Percentiles rank a stretch among this genome's conserved stretches.
Evolutionary conservation across 2,888 invertebrate genomes (phyloP).

Genomic region (Thera britannica): DNA sequence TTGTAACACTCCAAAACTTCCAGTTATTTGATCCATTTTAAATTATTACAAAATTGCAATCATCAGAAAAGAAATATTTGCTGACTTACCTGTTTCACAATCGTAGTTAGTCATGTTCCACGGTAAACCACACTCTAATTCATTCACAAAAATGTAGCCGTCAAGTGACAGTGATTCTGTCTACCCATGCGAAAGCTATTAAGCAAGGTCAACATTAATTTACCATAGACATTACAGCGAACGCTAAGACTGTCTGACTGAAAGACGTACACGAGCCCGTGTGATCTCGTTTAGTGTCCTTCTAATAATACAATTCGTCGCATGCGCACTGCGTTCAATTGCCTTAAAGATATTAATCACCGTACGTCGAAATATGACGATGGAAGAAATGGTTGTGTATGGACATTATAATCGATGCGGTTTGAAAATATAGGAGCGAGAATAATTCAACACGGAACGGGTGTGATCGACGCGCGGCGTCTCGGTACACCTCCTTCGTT

Average conservation of each 20-base stretch:
- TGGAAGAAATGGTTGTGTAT: conserved; percentile 48
- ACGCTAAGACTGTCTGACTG: conserved; percentile 45
- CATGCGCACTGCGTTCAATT: conserved; percentile 78
- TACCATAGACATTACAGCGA: conserved; percentile 50
- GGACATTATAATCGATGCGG: conserved; percentile 62
- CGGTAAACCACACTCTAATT: conserved; percentile 35
- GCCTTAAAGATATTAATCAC: conserved; percentile 77
- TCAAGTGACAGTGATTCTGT: conserved; percentile 34
- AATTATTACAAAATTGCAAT: too few relatives aligned
- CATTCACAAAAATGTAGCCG: conserved; percentile 42
- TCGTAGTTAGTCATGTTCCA: conserved; percentile 52
- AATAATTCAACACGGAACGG: conserved; percentile 66
- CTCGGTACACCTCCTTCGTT: conserved; percentile 8
- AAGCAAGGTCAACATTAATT: conserved; percentile 47
- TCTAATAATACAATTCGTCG: conserved; percentile 74
- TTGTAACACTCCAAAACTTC: too few relatives aligned
- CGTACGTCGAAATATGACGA: conserved; percentile 59
- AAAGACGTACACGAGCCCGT: conserved; percentile 55
- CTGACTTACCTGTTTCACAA: conserved; percentile 54
- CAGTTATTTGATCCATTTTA: too few relatives aligned
- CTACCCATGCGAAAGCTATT: conserved; percentile 38
- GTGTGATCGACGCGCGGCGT: conserved; percentile 43
- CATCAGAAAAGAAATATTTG: background rate
- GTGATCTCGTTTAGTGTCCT: conserved; percentile 64
- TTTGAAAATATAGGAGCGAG: conserved; percentile 69